Evolutionary conservation across 1,140 invertebrate genomes (phyloP).

Genomic region (Hydropsyche tenuis): DNA sequence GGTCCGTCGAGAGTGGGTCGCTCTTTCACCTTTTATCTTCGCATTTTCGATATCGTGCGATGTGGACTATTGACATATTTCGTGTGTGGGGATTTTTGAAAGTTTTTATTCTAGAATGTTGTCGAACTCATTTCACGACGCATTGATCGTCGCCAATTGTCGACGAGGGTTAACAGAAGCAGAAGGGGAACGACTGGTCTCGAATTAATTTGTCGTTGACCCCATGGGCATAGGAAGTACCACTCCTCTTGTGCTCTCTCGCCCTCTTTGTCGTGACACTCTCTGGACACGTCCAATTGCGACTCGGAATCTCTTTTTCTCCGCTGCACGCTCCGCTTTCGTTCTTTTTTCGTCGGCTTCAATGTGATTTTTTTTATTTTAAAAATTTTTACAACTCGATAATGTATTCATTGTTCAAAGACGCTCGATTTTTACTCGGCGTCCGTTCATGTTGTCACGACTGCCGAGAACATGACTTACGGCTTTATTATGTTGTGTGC

Average conservation of each 20-base stretch:
- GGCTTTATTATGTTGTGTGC: neutral
- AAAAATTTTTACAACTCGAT: constrained; percentile 4
- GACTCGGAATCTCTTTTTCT: no score
- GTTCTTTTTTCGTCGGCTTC: neutral
- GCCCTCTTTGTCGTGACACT: constrained; percentile 1
- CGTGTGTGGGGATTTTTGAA: no score
- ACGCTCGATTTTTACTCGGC: neutral
- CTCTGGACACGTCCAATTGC: constrained; percentile 1
- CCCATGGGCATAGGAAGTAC: neutral
- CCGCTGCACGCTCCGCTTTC: neutral
- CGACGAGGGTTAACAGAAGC: neutral
- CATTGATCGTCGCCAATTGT: no score
- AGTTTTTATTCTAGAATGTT: no score
- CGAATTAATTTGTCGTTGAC: constrained; percentile 13
- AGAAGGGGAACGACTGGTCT: neutral
- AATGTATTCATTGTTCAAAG: neutral
- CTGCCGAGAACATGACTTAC: constrained; percentile 5
- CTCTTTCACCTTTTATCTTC: no score
- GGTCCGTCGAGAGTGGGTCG: no score
- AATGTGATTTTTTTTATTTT: neutral
- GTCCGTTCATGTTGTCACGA: constrained; percentile 8
- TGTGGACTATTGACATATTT: no score
- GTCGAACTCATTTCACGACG: no score
- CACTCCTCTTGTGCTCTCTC: no score
- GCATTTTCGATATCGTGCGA: no score